Percentiles rank a stretch among this genome's conserved stretches.
Evolutionary conservation across 2,113 vertebrate genomes (phyloP).

Genomic region (Aspidoscelis tigris): DNA sequence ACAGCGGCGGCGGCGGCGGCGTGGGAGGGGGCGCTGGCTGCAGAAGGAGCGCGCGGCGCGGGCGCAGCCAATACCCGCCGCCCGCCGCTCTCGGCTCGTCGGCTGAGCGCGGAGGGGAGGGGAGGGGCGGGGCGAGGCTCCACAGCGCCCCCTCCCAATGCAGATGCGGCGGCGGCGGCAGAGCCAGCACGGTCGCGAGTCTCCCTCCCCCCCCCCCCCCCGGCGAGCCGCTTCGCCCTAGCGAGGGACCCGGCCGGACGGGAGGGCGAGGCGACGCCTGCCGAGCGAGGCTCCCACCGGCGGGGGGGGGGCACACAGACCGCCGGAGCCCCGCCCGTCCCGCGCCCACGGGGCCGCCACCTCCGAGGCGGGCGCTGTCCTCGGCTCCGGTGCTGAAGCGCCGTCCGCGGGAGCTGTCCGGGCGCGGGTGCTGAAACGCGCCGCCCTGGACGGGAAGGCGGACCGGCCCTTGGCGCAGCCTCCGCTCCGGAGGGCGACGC

Average conservation of each 20-base stretch:
- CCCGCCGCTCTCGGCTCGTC: background rate
- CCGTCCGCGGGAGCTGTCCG: background rate
- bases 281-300: too few relatives aligned
- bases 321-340: background rate
- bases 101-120: background rate
- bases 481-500: accelerated
- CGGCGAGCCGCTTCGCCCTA: too few relatives aligned
- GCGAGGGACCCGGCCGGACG: background rate
- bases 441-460: too few relatives aligned
- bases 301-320: too few relatives aligned
- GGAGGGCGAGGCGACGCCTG: background rate
- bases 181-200: background rate
- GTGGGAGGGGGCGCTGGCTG: background rate
- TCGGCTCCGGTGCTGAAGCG: background rate
- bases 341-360: background rate
- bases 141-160: slow-evolving; percentile 21
- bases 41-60: background rate
- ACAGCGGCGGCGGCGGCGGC: background rate
- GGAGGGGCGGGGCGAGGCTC: background rate
- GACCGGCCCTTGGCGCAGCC: background rate
- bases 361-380: background rate
- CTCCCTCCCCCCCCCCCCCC: background rate
- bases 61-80: background rate
- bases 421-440: background rate
- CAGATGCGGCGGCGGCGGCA: background rate